Conservation (phyloP, 2,113 vertebrate genomes). For the Eudorcas thomsonii region DNA sequence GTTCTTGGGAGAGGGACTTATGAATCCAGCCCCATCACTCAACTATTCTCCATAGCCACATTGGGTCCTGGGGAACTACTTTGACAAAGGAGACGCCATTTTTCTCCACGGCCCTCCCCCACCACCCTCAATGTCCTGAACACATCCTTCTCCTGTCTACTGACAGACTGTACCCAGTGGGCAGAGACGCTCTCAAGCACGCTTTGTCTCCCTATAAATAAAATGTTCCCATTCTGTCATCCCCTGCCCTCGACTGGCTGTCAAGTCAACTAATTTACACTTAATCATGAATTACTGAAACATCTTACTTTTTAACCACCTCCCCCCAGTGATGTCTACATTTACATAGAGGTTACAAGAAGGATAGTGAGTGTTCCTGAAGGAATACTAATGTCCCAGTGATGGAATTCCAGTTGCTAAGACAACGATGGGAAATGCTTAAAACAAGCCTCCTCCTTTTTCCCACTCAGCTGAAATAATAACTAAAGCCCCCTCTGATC, state of each 20-base stretch:
- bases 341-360: background rate
- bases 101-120: background rate
- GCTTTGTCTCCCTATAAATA: background rate
- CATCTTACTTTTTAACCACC: background rate
- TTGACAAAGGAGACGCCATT: background rate
- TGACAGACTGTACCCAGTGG: background rate
- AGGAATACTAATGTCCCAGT: background rate
- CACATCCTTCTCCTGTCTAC: background rate
- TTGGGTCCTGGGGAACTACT: background rate
- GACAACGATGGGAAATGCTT: background rate
- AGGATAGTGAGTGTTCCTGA: background rate
- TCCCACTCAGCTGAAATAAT: background rate
- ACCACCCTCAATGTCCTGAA: background rate
- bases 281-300: background rate
- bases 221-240: background rate
- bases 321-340: background rate
- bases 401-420: background rate
- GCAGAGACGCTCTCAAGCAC: background rate
- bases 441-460: background rate
- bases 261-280: background rate
- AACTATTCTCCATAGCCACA: background rate
- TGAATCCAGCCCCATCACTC: background rate
- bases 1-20: background rate
- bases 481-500: background rate
- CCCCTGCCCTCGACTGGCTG: background rate